Conservation (phyloP, 2,888 invertebrate species). For the Synanthedon tipuliformis region DNA sequence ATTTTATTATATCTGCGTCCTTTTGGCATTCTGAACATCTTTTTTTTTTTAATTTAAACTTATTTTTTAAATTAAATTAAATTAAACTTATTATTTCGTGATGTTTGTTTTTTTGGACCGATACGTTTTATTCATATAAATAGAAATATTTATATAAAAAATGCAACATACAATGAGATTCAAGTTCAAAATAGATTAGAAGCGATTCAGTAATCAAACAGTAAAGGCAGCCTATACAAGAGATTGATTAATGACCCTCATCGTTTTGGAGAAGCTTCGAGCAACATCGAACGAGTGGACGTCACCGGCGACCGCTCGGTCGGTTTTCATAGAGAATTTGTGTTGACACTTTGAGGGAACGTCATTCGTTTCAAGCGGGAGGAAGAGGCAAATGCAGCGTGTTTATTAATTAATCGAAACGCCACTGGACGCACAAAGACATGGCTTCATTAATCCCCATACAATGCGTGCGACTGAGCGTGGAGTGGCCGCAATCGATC, state of each 20-base stretch:
- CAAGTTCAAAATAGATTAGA: conserved; percentile 2
- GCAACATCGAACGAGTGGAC: no score
- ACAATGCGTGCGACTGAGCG: neutral
- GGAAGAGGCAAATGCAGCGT: neutral
- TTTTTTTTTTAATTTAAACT: no score
- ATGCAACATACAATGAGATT: neutral
- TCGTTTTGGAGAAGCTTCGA: no score
- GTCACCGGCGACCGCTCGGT: neutral
- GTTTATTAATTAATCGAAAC: conserved; percentile 5
- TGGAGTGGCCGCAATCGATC: no score
- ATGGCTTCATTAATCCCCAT: conserved; percentile 7
- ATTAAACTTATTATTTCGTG: no score
- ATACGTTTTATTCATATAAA: neutral
- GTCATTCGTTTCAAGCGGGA: no score
- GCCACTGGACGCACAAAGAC: conserved; percentile 3
- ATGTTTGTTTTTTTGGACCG: neutral
- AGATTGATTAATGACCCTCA: conserved; percentile 1
- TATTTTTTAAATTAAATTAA: no score
- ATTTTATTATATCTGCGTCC: no score
- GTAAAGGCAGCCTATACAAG: neutral
- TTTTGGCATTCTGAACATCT: no score
- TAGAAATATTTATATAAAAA: no score
- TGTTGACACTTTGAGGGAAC: no score
- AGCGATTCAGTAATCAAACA: conserved; percentile 1
- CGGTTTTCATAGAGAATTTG: no score